Base-by-base conservation (phyloP, 1,140 invertebrate species). In the Arctopsyche grandis region DNA sequence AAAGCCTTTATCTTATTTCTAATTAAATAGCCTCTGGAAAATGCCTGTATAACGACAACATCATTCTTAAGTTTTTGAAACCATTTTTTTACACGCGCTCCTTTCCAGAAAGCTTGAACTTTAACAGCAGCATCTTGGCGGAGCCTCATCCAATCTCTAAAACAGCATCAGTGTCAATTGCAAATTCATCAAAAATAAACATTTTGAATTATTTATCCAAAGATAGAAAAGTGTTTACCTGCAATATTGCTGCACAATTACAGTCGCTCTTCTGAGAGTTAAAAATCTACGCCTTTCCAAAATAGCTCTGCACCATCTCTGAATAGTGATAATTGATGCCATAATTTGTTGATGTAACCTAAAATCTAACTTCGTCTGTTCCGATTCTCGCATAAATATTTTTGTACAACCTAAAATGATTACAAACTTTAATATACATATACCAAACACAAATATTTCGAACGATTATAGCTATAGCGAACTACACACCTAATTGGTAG, bases 301-400 rank as follows among this genome's bases (percentile, higher is more conserved):
- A 82, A 93, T 91, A 0, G 94, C 92, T 58, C 97, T 90, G 85
- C 96, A 97, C 96, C 97, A 98, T 71, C 95, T 89, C 87, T 99
- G 97, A 80, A 99, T 94, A 0, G 92, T 93, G 52, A 97, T 93
- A 83, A 99, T 98, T 73, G 95, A 93, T 21, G 94, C 92, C 90
- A 99, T 96, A 79, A 99, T 98, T 84, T 97, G 95, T 84, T 97
- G 93, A 87, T 99, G 97, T 29, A 99, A 88, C 77, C 94, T 91
- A 83, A 95, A 95, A 84, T 99, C 97, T 52, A 99, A 86, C 85
- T 96, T 94, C 80, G 97, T 91, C 86, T 98, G 98, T 86, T 98
- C 97, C n/a, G 94, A 94, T 86, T 98, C 97, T 56, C 97, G 89
- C 86, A 98, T 91, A 84, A 98, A 98, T 48, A 99, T 94, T 90